Evolutionary conservation across 1,140 invertebrate species (phyloP), one percentile per base, ranked within the genome.

Genomic region (Gonioctena quinquepunctata): DNA sequence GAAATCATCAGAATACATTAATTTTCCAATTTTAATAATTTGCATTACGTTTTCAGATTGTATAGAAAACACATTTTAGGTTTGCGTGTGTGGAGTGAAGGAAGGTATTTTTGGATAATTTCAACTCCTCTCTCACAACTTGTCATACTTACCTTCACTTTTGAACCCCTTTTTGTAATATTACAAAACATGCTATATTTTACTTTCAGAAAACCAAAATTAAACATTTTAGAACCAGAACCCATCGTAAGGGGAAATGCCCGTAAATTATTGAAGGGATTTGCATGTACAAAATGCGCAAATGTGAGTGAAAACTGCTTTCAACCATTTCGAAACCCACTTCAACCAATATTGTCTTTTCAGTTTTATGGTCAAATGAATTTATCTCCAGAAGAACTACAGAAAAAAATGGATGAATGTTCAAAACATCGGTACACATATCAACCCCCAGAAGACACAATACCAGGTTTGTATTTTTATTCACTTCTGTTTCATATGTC

Each of bases 391-490:
- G 66, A 80, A 57, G 81, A 85, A 75, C 52, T 84, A 26, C 65
- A 82, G 74, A 76, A 80, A 63, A 71, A 75, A 1, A 81, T 79
- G 72, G 81, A 86, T 72, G 66, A 79, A 25, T 87, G 86, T 76
- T 87, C 86, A 5, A 81, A 82, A 42, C 86, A 87, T 63, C 79
- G 82, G 71, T 81, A 80, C 50, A 84, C 79, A 71, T 83, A 80
- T 70, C 80, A 82, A 66, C 68, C 80, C 42, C 71, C 76, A 19
- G 66, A 77, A 16, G 70, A 75, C 23, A 86, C 85, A 16, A 65
- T 69, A 13, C 42, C 66, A 23, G 73, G 73, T 42, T 42, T 11
- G 33, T 69, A 59, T n/a, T n/a, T 3, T 54, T 54, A 7, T 42
- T n/a, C n/a, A n/a, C n/a, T n/a, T n/a, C n/a, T n/a, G n/a, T n/a